Base-by-base conservation (phyloP, 2,113 vertebrate species). In the Emydocephalus ijimae region DNA sequence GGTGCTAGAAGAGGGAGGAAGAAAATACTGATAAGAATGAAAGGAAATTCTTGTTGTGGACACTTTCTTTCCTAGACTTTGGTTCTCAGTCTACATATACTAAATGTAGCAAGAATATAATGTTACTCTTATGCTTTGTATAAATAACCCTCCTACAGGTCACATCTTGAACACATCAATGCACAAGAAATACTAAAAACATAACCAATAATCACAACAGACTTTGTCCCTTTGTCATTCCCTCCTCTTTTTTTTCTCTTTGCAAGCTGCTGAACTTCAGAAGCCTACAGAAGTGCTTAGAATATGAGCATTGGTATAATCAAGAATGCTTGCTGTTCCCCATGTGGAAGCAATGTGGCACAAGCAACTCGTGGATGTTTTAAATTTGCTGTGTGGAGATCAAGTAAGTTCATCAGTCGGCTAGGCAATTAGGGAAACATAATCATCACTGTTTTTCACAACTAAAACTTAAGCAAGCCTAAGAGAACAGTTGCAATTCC, bases 31-130 rank as follows among this genome's bases (percentile, higher is more conserved):
- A 43, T 43, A 43, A 43, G 43, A 43, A 43, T 43, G 43, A 3
- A 43, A 43, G 43, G 43, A 43, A 43, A 21, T 21, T 92, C 85
- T 10, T 26, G 23, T 29, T 0, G 0, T 52, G 74, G 52, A 45
- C 52, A 55, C 23, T 48, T 23, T 85, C 18, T 43, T 23, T 57
- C 9, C 48, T 15, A 56, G 90, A 24, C 23, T 34, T 94, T 85
- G 34, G 11, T 39, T 11, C 23, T 0, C 20, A 89, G 50, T 48
- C 0, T 48, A 26, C 87, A 69, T 7, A 64, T 91, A 74, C 2
- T 8, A 12, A 59, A 45, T 48, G 56, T 0, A 24, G 3, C 0
- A 0, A 0, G 48, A 23, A 92, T 21, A 50, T 0, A 81, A 34
- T 3, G 61, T 52, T 26, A 55, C 89, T 88, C 20, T 6, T 24